Percentiles rank a stretch among this genome's conserved stretches.
Conservation (phyloP, 2,888 invertebrate species). For the Augiades crinisus region DNA sequence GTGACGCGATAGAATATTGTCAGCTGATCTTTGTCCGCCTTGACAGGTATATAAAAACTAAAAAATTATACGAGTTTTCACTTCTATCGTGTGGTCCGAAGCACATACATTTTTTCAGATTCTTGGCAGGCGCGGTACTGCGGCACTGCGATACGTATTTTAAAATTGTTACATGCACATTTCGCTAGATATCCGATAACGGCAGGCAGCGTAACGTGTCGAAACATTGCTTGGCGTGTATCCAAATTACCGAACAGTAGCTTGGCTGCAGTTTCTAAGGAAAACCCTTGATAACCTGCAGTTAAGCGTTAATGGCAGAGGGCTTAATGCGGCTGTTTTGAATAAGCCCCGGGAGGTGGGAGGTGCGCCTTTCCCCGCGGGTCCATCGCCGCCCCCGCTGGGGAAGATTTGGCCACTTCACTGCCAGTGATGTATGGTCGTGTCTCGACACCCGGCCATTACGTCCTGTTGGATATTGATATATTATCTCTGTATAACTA, state of each 20-base stretch:
- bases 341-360: constrained; percentile 49
- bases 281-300: constrained; percentile 60
- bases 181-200: constrained; percentile 42
- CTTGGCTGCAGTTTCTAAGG: constrained; percentile 48
- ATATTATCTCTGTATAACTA: constrained; percentile 40
- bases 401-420: constrained; percentile 47
- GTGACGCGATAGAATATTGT: too few species aligned
- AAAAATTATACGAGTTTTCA: too few species aligned
- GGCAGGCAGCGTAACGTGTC: constrained; percentile 39
- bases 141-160: constrained; percentile 30
- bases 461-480: constrained; percentile 47
- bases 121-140: constrained; percentile 31
- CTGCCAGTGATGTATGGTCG: constrained; percentile 49
- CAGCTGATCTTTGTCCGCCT: too few species aligned
- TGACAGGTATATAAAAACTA: too few species aligned
- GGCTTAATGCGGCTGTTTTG: constrained; percentile 58
- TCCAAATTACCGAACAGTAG: constrained; percentile 49
- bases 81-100: too few species aligned
- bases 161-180: constrained; percentile 38
- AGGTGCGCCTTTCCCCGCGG: constrained; percentile 29
- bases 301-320: constrained; percentile 53
- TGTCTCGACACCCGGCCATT: constrained; percentile 41
- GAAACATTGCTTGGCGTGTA: constrained; percentile 53
- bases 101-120: constrained; percentile 17
- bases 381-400: constrained; percentile 27